phyloP scores from a whole-genome alignment of 2,797 vertebrate genomes.

The Tenualosa thibaudeaui region DNA sequence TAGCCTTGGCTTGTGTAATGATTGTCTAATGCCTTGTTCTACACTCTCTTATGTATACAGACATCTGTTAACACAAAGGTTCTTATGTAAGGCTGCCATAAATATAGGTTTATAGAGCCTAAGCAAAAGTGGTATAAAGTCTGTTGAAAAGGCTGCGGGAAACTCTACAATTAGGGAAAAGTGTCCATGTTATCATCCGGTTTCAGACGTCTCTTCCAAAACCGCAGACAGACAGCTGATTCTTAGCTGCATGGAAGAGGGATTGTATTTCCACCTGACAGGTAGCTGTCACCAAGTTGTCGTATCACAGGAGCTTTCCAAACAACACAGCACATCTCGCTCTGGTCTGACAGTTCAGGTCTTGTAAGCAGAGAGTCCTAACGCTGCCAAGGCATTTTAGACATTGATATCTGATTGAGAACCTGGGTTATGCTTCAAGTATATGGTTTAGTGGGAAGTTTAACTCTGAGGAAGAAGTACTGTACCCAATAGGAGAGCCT shows the following conservation, averaged over 20 bases:
- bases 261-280: background rate
- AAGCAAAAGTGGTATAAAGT: background rate
- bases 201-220: background rate
- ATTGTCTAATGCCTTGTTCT: background rate
- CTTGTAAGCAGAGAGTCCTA: constrained; percentile 13
- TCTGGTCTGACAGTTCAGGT: background rate
- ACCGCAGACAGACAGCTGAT: background rate
- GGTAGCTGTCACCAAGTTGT: background rate
- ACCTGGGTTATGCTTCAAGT: too few species aligned
- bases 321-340: background rate
- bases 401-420: constrained; percentile 25
- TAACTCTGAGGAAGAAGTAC: too few species aligned
- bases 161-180: background rate
- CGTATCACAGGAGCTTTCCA: background rate
- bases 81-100: background rate
- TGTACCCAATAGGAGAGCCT: too few species aligned
- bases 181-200: background rate
- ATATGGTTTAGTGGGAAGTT: too few species aligned
- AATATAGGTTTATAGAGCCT: background rate
- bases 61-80: background rate
- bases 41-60: background rate
- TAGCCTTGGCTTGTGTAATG: constrained; percentile 16
- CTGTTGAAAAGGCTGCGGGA: background rate
- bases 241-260: background rate
- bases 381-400: constrained; percentile 13